Conservation (phyloP, 2,888 invertebrate species). For the Ryuthela nishihirai region DNA sequence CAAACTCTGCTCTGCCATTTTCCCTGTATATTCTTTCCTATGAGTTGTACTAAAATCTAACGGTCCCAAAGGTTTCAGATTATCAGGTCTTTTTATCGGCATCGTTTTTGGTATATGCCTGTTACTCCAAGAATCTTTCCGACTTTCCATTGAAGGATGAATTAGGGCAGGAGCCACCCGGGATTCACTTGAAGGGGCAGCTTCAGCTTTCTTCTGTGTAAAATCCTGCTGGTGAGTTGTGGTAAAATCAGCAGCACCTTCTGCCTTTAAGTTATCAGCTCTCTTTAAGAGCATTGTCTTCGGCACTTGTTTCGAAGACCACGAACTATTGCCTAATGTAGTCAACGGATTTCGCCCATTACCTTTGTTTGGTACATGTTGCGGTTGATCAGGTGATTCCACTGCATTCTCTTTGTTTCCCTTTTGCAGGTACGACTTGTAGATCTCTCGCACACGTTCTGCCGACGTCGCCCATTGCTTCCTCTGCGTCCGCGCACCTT, state of each 20-base stretch:
- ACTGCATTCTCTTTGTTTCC: neutral
- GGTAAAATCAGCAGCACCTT: constrained; percentile 35
- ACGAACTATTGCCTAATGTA: neutral
- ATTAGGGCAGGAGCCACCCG: neutral
- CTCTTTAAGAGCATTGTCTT: constrained; percentile 25
- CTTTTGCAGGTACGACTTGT: neutral
- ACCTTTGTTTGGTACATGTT: constrained; percentile 12
- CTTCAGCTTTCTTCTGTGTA: constrained; percentile 2
- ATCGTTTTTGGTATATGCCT: constrained; percentile 20
- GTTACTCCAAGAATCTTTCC: constrained; percentile 16
- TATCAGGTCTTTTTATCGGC: constrained; percentile 14
- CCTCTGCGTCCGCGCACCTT: constrained; percentile 13
- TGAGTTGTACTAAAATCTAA: constrained; percentile 11
- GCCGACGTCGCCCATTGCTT: constrained; percentile 32
- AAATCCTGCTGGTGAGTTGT: constrained; percentile 27
- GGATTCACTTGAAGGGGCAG: neutral
- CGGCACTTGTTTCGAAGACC: constrained; percentile 18
- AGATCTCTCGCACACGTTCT: constrained; percentile 18
- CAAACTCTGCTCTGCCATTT: neutral
- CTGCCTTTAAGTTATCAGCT: constrained; percentile 34
- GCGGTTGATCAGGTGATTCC: neutral
- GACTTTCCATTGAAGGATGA: neutral
- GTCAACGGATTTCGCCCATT: constrained; percentile 13
- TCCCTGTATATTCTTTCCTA: constrained; percentile 3
- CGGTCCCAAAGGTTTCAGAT: constrained; percentile 7